phyloP scores from a whole-genome alignment of 2,888 invertebrate species.

The Embidobia sp. region DNA sequence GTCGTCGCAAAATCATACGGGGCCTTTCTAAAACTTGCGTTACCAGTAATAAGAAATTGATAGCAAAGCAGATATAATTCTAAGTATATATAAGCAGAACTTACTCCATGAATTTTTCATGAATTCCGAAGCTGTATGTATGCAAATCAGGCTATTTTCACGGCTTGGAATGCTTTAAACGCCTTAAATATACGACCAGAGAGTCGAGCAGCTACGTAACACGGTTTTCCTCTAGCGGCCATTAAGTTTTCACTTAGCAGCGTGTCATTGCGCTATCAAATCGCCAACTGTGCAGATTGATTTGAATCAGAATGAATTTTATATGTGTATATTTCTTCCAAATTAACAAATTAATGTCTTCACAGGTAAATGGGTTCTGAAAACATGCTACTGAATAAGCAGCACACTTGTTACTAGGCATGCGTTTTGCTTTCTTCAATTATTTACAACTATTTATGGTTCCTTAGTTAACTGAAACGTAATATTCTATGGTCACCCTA shows the following conservation, averaged over 20 bases:
- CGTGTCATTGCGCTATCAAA: constrained; percentile 52
- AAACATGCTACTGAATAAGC: too few relatives aligned
- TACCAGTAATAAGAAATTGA: constrained; percentile 76
- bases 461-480: too few relatives aligned
- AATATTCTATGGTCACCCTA: too few relatives aligned
- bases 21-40: constrained; percentile 21
- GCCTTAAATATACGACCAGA: constrained; percentile 76
- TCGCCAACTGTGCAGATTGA: constrained; percentile 33
- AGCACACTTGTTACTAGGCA: too few relatives aligned
- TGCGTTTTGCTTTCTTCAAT: too few relatives aligned
- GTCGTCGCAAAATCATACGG: constrained; percentile 10
- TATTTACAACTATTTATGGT: too few relatives aligned
- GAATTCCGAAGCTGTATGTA: constrained; percentile 78
- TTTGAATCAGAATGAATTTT: constrained; percentile 18
- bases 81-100: constrained; percentile 72
- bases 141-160: constrained; percentile 78
- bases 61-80: constrained; percentile 73
- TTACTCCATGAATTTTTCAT: constrained; percentile 78
- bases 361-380: too few relatives aligned
- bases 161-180: constrained; percentile 78
- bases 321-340: constrained; percentile 10
- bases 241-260: constrained; percentile 75
- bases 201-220: constrained; percentile 75
- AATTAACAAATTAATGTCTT: constrained; percentile 28
- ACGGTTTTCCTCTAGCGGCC: constrained; percentile 74